Percentiles rank a stretch among this genome's conserved stretches.
These are phyloP conservation scores for Hemicordylus capensis DNA, from an alignment of 2,113 vertebrate genomes.

Conservation along the genomic window DNA sequence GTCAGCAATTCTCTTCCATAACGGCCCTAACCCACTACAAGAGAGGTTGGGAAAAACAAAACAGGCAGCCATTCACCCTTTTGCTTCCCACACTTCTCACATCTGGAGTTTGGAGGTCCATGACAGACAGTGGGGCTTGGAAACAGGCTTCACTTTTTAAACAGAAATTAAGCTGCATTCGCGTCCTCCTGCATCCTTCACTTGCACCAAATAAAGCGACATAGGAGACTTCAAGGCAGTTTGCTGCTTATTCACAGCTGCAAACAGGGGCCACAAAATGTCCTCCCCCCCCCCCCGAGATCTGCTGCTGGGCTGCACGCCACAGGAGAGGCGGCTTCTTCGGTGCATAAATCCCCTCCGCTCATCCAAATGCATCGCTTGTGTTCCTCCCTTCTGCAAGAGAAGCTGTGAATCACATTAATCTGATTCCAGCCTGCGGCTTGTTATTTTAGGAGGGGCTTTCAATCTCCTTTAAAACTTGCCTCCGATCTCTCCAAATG, in stretches of 20 bases:
- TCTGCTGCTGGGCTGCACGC: background rate
- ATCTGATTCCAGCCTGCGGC: background rate
- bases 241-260: background rate
- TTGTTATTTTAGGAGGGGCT: background rate
- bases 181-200: no score
- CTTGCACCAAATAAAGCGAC: background rate
- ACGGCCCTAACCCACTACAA: no score
- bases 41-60: no score
- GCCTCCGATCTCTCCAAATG: background rate
- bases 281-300: fast-evolving
- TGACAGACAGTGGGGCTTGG: no score
- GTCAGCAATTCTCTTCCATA: no score
- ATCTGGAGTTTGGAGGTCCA: no score
- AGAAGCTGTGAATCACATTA: background rate
- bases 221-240: background rate
- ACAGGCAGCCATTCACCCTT: no score
- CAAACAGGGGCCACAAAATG: background rate
- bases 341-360: background rate
- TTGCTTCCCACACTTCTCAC: no score
- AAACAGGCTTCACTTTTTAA: no score
- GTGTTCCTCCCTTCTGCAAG: fast-evolving
- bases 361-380: background rate
- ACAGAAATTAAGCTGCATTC: no score
- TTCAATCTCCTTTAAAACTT: background rate
- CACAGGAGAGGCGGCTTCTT: fast-evolving